Conservation (phyloP, 2,888 invertebrate species). For the Hydriomena furcata region DNA sequence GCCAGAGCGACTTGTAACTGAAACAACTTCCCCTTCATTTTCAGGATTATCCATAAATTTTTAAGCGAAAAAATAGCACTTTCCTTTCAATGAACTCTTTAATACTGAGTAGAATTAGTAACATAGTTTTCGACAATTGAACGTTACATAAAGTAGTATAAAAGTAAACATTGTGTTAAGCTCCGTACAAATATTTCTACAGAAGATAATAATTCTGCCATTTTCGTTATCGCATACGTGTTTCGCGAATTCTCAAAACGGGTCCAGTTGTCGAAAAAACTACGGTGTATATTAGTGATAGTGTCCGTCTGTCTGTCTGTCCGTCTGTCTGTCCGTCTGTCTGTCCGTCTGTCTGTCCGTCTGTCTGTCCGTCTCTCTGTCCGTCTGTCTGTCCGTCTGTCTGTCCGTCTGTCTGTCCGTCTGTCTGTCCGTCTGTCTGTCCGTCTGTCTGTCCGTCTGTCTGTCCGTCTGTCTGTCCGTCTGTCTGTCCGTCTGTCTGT, state of each 20-base stretch:
- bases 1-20: slow-evolving; percentile 39
- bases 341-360: no score
- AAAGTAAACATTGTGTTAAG: slow-evolving; percentile 21
- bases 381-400: no score
- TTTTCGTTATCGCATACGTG: slow-evolving; percentile 13
- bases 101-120: slow-evolving; percentile 14
- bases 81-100: background rate
- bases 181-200: slow-evolving; percentile 26
- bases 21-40: slow-evolving; percentile 38
- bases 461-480: no score
- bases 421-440: no score
- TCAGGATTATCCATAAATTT: slow-evolving; percentile 3
- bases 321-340: no score
- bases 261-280: no score
- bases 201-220: slow-evolving; percentile 22
- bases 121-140: slow-evolving; percentile 21
- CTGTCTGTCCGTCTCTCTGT: no score
- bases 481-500: no score
- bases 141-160: slow-evolving; percentile 27
- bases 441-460: no score
- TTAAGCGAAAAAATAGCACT: background rate
- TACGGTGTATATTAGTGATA: no score
- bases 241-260: background rate
- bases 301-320: no score
- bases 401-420: no score